These are phyloP conservation scores for Hylaeus volcanicus DNA, from an alignment of 1,140 invertebrate species.

Conservation along the genomic window DNA sequence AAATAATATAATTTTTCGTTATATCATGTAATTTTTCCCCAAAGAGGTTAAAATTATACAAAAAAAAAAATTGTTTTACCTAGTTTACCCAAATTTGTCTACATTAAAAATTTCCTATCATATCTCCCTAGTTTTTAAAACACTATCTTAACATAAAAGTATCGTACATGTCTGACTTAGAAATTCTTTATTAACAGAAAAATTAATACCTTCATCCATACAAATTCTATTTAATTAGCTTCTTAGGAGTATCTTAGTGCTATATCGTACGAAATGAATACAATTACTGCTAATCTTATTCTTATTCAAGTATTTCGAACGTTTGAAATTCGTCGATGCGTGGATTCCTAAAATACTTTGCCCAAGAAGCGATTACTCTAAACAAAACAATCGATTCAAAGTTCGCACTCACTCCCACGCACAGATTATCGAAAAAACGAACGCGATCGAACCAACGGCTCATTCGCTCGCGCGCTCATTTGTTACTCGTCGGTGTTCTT, in stretches of 20 bases:
- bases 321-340: neutral
- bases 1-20: no score
- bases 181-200: conserved; percentile 72
- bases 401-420: conserved; percentile 27
- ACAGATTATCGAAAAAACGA: conserved; percentile 22
- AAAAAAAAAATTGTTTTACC: no score
- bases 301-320: neutral
- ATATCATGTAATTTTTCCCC: no score
- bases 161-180: conserved; percentile 67
- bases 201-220: conserved; percentile 68
- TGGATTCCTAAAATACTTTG: conserved; percentile 29
- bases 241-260: conserved; percentile 52
- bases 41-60: no score
- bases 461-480: neutral
- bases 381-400: conserved; percentile 22
- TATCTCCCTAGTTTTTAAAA: no score
- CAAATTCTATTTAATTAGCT: conserved; percentile 64
- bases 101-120: no score
- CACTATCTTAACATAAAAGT: neutral
- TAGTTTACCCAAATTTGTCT: no score
- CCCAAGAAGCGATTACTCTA: conserved; percentile 31
- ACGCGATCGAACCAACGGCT: neutral
- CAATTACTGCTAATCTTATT: neutral
- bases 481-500: neutral
- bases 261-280: conserved; percentile 17